phyloP scores from a whole-genome alignment of 2,888 invertebrate species.

The Drosophila merina region DNA sequence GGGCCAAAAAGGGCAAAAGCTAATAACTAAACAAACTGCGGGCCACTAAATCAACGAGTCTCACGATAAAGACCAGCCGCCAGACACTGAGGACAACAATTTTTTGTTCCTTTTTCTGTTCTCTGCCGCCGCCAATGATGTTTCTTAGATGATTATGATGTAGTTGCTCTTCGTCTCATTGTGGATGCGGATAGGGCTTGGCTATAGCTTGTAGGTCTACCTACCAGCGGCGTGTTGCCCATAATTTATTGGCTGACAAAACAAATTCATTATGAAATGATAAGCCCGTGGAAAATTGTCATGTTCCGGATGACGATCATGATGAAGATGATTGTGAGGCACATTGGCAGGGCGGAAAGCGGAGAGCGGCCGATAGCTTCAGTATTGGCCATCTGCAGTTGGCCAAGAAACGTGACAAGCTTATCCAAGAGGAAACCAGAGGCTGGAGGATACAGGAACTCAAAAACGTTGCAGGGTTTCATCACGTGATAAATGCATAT shows the following conservation, averaged over 20 bases:
- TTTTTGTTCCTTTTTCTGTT: conserved; percentile 23
- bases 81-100: conserved; percentile 46
- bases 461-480: background rate
- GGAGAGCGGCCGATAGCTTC: conserved; percentile 7
- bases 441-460: background rate
- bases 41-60: conserved; percentile 71
- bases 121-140: conserved; percentile 44
- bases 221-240: conserved; percentile 63
- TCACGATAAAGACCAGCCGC: conserved; percentile 60
- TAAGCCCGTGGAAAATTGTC: conserved; percentile 70
- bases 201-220: conserved; percentile 42
- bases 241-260: conserved; percentile 80
- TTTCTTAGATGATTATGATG: conserved; percentile 68
- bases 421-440: conserved; percentile 4
- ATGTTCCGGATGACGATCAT: conserved; percentile 40
- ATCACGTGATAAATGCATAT: background rate
- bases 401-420: conserved; percentile 19
- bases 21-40: conserved; percentile 79
- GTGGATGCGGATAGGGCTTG: conserved; percentile 15
- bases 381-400: conserved; percentile 23
- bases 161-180: conserved; percentile 26
- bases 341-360: conserved; percentile 26
- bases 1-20: conserved; percentile 75
- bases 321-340: conserved; percentile 43
- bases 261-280: conserved; percentile 80